Base-by-base conservation (phyloP, 1,140 invertebrate species). In the Euschistus heros region DNA sequence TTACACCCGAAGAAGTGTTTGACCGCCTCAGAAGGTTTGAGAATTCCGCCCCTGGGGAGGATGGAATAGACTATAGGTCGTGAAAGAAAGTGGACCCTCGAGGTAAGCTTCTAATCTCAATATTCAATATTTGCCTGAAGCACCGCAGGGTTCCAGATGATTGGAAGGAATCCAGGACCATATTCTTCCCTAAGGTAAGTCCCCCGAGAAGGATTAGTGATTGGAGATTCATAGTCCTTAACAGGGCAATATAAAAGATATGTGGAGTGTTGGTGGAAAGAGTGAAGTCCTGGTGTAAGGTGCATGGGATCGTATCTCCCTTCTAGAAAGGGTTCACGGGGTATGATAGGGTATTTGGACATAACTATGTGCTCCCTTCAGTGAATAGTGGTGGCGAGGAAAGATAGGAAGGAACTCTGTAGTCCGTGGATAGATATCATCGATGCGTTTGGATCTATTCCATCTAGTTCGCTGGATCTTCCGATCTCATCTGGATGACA, bases 101-200 rank as follows among this genome's bases (percentile, higher is more conserved):
- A 2, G 52, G 66, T 18, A 26, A 17, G 2, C 13, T 72, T 0
- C 30, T 73, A 0, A 20, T 68, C 10, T 4, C 26, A 18, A 5
- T 73, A 0, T 65, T 66, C 44, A 71, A 69, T 50, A 17, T 55
- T 0, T 71, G 69, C 24, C 46, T 69, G 0, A 44, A 55, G 14
- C 27, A 66, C 14, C 15, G 26, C 4, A 33, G 37, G 6, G 54
- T 71, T 2, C 72, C 72, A 0, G 14, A 24, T 2, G 14, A 54
- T 0, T 73, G 71, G 70, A 72, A 72, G 22, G 8, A 14, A 0
- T 67, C 71, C 15, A 66, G 7, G 4, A 76, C 73, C 7, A 67
- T 76, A 0, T 67, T 76, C 0, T 62, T 75, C 10, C 68, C 71
- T 27, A 76, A 77, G 26, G 73, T 74, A n/a, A 70, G 72, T 3